Conservation (phyloP, 2,888 invertebrate genomes). For the Theodoxus fluviatilis region DNA sequence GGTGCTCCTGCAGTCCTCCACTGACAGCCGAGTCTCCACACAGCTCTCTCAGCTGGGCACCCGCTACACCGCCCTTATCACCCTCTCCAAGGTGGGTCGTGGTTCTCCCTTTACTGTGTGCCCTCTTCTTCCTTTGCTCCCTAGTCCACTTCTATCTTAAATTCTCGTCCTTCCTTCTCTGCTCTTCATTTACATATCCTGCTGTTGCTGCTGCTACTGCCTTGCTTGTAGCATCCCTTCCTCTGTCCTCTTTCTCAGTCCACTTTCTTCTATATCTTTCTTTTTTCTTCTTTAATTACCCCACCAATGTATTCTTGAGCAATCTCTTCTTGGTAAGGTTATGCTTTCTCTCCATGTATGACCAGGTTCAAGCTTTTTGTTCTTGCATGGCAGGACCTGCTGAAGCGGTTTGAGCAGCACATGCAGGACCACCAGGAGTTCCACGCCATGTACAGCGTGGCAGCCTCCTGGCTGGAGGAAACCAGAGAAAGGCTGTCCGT, state of each 20-base stretch:
- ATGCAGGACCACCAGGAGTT: constrained; percentile 88
- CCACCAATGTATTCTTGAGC: too few species aligned
- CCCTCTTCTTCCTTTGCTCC: too few species aligned
- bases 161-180: background rate
- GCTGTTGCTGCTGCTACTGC: background rate
- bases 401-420: constrained; percentile 73
- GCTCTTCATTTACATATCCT: background rate
- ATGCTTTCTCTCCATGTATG: background rate
- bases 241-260: background rate
- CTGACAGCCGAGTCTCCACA: constrained; percentile 57
- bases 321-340: too few species aligned
- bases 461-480: constrained; percentile 83
- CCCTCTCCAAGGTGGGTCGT: constrained; percentile 54
- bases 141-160: too few species aligned
- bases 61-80: constrained; percentile 52
- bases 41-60: constrained; percentile 61
- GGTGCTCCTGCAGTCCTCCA: constrained; percentile 56
- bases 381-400: constrained; percentile 45
- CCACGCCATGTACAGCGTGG: constrained; percentile 76
- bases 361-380: background rate
- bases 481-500: constrained; percentile 84
- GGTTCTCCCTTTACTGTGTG: too few species aligned
- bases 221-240: background rate
- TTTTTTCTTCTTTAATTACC: constrained; percentile 1
- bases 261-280: background rate